Evolutionary conservation across 2,888 invertebrate species (phyloP).

Genomic region (Slavum lentiscoides): DNA sequence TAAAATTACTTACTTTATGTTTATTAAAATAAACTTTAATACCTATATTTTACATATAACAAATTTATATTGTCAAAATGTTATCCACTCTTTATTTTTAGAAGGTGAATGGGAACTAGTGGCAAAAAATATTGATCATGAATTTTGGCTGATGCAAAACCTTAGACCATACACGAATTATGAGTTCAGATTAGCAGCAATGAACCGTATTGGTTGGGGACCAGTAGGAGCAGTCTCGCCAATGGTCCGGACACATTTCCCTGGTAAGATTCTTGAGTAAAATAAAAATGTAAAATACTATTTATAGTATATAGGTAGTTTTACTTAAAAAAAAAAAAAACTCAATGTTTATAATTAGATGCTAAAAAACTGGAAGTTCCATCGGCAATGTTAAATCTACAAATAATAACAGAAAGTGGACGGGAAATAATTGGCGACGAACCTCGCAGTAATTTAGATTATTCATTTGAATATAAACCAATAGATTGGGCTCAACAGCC

Average conservation of each 20-base stretch:
- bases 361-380: constrained; percentile 76
- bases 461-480: constrained; percentile 74
- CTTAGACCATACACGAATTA: constrained; percentile 81
- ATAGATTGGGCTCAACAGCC: constrained; percentile 72
- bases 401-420: constrained; percentile 82
- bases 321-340: not conserved
- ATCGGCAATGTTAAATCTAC: constrained; percentile 80
- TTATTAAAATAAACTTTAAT: too few relatives aligned
- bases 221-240: constrained; percentile 83
- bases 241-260: constrained; percentile 68
- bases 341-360: constrained; percentile 59
- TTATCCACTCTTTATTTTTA: constrained; percentile 35
- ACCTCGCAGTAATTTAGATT: constrained; percentile 71
- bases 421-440: constrained; percentile 70
- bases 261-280: constrained; percentile 51
- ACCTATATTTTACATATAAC: too few relatives aligned
- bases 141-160: constrained; percentile 82
- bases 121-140: constrained; percentile 88
- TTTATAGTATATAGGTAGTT: too few relatives aligned
- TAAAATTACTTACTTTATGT: too few relatives aligned
- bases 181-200: constrained; percentile 84
- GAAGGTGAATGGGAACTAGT: constrained; percentile 83
- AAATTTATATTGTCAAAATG: too few relatives aligned
- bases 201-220: constrained; percentile 93
- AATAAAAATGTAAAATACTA: not conserved